Evolutionary conservation across 2,113 vertebrate species (phyloP).

Genomic region (Dunckerocampus dactyliophorus): DNA sequence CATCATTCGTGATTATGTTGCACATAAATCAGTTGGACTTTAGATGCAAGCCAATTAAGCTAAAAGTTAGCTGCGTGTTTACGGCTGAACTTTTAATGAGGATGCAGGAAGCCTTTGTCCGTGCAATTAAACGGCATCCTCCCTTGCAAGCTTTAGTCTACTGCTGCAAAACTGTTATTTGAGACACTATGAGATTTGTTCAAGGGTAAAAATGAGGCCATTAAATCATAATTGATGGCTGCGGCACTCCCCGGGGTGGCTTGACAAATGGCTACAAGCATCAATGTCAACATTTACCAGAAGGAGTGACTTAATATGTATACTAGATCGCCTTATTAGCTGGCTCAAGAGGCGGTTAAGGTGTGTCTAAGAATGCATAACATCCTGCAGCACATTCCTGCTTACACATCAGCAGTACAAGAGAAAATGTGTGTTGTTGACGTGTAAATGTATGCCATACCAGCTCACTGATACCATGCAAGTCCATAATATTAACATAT

Average conservation of each 20-base stretch:
- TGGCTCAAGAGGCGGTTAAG: conserved; percentile 2
- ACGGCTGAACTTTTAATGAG: conserved; percentile 23
- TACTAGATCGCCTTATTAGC: conserved; percentile 35
- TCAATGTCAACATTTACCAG: conserved; percentile 29
- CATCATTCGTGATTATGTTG: neutral
- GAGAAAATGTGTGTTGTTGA: too few relatives aligned
- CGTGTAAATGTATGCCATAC: too few relatives aligned
- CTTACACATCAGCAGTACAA: too few relatives aligned
- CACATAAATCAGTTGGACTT: neutral
- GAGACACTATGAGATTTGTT: neutral
- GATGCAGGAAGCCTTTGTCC: conserved; percentile 12
- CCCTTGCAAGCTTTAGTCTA: conserved; percentile 3
- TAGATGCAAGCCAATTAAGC: conserved; percentile 16
- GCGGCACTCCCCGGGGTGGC: conserved; percentile 10
- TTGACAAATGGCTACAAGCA: conserved; percentile 22
- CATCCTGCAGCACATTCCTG: too few relatives aligned
- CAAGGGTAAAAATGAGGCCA: neutral
- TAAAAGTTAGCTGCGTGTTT: conserved; percentile 2
- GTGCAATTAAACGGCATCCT: conserved; percentile 33
- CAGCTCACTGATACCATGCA: too few relatives aligned
- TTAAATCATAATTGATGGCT: conserved; percentile 16
- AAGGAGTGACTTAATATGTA: conserved; percentile 22
- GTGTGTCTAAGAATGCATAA: neutral
- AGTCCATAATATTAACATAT: too few relatives aligned
- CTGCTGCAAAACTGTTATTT: neutral